Percentiles rank a stretch among this genome's conserved stretches.
These are phyloP conservation scores for Paguma larvata DNA, from an alignment of 2,797 vertebrate species.

Conservation along the genomic window DNA sequence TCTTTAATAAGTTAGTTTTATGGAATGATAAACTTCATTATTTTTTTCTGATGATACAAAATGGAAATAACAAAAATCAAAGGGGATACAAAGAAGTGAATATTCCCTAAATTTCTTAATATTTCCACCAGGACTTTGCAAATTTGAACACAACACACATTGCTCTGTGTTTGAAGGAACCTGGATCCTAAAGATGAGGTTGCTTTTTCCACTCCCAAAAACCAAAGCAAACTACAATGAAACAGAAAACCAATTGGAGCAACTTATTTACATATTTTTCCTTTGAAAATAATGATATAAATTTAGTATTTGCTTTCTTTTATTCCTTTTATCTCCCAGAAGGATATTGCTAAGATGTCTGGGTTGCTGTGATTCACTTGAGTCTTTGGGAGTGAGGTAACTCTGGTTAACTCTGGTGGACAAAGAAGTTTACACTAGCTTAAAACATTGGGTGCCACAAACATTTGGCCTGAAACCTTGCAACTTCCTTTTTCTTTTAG, in stretches of 20 bases:
- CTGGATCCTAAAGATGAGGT: neutral
- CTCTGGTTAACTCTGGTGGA: neutral
- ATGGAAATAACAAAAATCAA: constrained; percentile 17
- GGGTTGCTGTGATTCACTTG: neutral
- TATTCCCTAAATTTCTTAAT: constrained; percentile 2
- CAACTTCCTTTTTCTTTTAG: neutral
- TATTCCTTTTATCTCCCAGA: neutral
- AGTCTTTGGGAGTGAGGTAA: neutral
- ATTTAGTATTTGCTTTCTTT: neutral
- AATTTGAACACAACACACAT: neutral
- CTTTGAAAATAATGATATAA: neutral
- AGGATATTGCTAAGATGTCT: neutral
- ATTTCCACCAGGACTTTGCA: neutral
- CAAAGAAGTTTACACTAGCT: neutral
- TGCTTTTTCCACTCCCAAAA: neutral
- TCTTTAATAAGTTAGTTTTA: neutral
- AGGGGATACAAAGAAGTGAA: neutral
- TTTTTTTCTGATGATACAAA: constrained; percentile 9
- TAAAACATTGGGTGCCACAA: neutral
- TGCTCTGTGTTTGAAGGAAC: neutral
- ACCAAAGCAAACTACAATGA: neutral
- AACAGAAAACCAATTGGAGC: neutral
- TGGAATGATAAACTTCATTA: neutral
- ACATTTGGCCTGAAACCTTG: neutral
- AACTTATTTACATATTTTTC: neutral